These are phyloP conservation scores for Astreopora myriophthalma DNA, from an alignment of 64 coral and sea anemone species.

Conservation along the genomic window DNA sequence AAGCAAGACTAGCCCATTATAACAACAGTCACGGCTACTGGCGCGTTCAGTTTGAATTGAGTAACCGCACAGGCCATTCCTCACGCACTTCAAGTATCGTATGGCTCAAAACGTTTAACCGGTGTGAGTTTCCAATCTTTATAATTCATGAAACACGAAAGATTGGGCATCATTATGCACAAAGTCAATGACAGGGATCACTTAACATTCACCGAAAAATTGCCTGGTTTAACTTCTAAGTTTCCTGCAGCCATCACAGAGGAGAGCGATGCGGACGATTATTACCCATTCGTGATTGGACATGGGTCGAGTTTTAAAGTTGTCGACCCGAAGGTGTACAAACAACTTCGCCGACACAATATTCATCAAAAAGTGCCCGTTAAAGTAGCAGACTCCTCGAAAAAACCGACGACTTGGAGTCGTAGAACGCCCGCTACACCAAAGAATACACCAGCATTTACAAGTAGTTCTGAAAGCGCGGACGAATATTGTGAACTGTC, in stretches of 20 bases:
- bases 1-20: conserved; percentile 63
- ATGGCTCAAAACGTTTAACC: not conserved
- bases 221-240: conserved; percentile 57
- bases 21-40: conserved; percentile 49
- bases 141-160: conserved; percentile 15
- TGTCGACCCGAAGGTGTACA: conserved; percentile 92
- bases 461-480: conserved; percentile 15
- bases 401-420: conserved; percentile 64
- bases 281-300: conserved; percentile 91
- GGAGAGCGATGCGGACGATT: conserved; percentile 84
- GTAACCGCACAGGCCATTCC: conserved; percentile 7
- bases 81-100: not conserved
- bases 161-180: conserved; percentile 25
- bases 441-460: conserved; percentile 31
- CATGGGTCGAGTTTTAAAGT: conserved; percentile 87
- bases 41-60: conserved; percentile 31
- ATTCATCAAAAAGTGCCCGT: conserved; percentile 75
- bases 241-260: conserved; percentile 41
- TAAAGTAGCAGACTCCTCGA: conserved; percentile 78
- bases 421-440: conserved; percentile 10
- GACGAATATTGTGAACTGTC: conserved; percentile 93
- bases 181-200: conserved; percentile 28
- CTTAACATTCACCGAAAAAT: conserved; percentile 18
- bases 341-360: conserved; percentile 91
- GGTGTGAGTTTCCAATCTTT: not conserved